Evolutionary conservation across 2,797 vertebrate species (phyloP).

Genomic region (Nasua narica): DNA sequence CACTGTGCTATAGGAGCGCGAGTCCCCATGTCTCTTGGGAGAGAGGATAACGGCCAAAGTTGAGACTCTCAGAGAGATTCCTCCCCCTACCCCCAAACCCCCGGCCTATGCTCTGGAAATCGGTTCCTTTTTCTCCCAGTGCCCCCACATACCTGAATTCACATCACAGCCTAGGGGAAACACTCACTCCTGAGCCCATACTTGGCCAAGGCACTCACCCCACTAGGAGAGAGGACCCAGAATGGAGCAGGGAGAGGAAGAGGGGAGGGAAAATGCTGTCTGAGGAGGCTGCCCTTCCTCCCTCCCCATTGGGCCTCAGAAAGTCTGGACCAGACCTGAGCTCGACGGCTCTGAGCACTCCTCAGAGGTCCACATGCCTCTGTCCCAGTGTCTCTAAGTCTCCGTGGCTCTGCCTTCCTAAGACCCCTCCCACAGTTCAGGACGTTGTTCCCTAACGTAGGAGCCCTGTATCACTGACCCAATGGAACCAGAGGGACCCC

Average conservation of each 20-base stretch:
- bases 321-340: not conserved
- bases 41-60: not conserved
- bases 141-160: not conserved
- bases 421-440: not conserved
- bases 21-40: slow-evolving; percentile 1
- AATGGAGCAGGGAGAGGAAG: not conserved
- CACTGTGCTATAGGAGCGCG: not conserved
- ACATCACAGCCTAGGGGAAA: not conserved
- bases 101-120: not conserved
- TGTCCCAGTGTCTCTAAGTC: not conserved
- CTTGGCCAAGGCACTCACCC: not conserved
- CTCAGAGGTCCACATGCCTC: not conserved
- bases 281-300: not conserved
- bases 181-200: not conserved
- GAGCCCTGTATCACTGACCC: not conserved
- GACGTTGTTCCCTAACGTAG: not conserved
- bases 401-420: not conserved
- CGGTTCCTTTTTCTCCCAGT: not conserved
- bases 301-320: not conserved
- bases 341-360: not conserved
- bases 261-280: not conserved
- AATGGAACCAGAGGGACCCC: not conserved
- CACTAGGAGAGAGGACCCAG: not conserved
- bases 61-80: not conserved
- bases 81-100: not conserved